Evolutionary conservation across 92 coral and sea anemone species (phyloP).

Genomic region (Porites rus): DNA sequence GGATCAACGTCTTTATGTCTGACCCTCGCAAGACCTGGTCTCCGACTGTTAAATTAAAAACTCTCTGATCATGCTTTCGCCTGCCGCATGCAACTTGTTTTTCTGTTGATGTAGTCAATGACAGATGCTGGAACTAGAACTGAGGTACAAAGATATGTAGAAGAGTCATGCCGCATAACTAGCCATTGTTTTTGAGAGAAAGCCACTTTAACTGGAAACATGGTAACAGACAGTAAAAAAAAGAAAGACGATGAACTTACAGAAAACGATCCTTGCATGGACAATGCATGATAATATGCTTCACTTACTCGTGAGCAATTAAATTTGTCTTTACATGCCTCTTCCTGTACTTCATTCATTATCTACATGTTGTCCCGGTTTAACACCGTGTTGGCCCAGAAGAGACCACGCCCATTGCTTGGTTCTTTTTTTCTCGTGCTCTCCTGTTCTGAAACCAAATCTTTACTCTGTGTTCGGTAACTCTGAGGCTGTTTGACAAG

Average conservation of each 20-base stretch:
- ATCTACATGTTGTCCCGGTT: background rate
- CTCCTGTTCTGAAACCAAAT: conserved; percentile 99
- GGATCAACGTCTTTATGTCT: too few relatives aligned
- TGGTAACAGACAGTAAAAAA: background rate
- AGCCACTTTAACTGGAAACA: background rate
- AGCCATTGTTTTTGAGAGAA: background rate
- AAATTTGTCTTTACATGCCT: background rate
- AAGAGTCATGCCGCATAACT: background rate
- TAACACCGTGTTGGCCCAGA: conserved; percentile 1
- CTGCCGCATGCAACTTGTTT: too few relatives aligned
- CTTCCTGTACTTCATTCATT: background rate
- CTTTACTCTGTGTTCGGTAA: conserved; percentile 92
- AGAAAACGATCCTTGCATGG: background rate
- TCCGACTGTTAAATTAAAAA: too few relatives aligned
- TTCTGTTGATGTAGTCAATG: too few relatives aligned
- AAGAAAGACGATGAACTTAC: background rate
- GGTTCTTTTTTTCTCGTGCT: conserved; percentile 89
- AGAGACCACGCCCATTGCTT: conserved; percentile 3
- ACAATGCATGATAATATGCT: background rate
- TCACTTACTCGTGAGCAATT: background rate
- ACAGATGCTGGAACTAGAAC: background rate
- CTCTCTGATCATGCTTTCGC: too few relatives aligned
- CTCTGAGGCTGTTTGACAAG: conserved; percentile 79
- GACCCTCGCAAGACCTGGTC: too few relatives aligned
- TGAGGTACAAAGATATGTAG: background rate